These are phyloP conservation scores for Lochmaea capreae DNA, from an alignment of 2,888 invertebrate species.

Conservation along the genomic window DNA sequence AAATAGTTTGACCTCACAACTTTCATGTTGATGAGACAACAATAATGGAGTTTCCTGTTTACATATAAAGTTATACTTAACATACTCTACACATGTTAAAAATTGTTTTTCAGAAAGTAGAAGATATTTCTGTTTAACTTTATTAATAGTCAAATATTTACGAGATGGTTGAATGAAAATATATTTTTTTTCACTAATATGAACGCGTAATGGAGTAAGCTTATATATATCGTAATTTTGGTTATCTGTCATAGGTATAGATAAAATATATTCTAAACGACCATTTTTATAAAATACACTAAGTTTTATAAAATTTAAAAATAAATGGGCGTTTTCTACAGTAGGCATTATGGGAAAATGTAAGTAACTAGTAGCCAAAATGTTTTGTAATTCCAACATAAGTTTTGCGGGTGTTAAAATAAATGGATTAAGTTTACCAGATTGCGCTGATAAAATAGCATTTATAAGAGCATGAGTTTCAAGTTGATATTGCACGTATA, in stretches of 20 bases:
- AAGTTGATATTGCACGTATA: too few species aligned
- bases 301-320: conserved; percentile 28
- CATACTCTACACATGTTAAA: too few species aligned
- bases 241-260: conserved; percentile 1
- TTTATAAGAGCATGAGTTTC: too few species aligned
- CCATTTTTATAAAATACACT: conserved; percentile 1
- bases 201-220: conserved; percentile 30
- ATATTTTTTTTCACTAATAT: conserved; percentile 15
- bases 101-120: too few species aligned
- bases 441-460: too few species aligned
- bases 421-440: too few species aligned
- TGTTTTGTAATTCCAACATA: conserved; percentile 23
- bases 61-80: too few species aligned
- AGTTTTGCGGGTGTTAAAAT: conserved; percentile 37
- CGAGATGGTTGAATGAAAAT: conserved; percentile 21
- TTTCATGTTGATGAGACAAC: too few species aligned
- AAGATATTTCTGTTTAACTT: too few species aligned
- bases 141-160: not conserved
- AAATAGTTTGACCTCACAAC: conserved; percentile 11
- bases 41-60: too few species aligned
- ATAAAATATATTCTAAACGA: too few species aligned
- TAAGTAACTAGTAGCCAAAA: conserved; percentile 18
- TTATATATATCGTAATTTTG: conserved; percentile 25
- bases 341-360: conserved; percentile 31
- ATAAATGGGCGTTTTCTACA: conserved; percentile 18